Base-by-base conservation (phyloP, 2,797 vertebrate species). In the Zenarchopterus dispar region DNA sequence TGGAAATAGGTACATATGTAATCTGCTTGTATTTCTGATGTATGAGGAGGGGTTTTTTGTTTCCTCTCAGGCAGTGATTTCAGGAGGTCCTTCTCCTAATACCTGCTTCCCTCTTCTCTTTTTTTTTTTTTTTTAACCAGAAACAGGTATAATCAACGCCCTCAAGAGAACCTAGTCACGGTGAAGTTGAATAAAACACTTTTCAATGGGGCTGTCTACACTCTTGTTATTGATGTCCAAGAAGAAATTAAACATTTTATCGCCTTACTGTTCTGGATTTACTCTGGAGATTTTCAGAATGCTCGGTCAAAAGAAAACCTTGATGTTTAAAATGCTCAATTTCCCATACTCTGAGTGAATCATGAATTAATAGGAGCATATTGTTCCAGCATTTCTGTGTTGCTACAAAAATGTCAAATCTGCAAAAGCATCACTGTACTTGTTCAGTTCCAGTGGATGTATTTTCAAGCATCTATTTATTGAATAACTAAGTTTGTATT, bases 401-500 rank as follows among this genome's bases (percentile, higher is more conserved):
- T 70, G 56, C 54, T 60, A 55, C 31, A 56, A 6, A 39, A 19
- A 5, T 42, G 50, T 10, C 5, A 11, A 1, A 28, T 24, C 6
- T 36, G 23, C 44, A 58, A 67, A 65, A 62, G 43, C 33, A 24
- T 59, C 19, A 17, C 56, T 56, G 36, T 13, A 42, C 21, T 57
- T 53, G 56, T 72, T 44, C 63, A 52, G 8, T 18, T 50, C 49
- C 26, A 65, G 21, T 41, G 36, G 62, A 50, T 70, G 44, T 6
- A 45, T 58, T 74, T 64, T 50, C 10, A 3, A 55, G 58, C 36
- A 39, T 15, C 36, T 39, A 39, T 39, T 39, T 85, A 50, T 84
- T 81, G 77, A 86, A 82, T 82, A 80, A 85, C 78, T 82, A 44
- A 70, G 67, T 86, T 76, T 81, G 81, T 81, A 87, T 67, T 80